phyloP scores from a whole-genome alignment of 2,113 vertebrate species.

The Bujurquina vittata region DNA sequence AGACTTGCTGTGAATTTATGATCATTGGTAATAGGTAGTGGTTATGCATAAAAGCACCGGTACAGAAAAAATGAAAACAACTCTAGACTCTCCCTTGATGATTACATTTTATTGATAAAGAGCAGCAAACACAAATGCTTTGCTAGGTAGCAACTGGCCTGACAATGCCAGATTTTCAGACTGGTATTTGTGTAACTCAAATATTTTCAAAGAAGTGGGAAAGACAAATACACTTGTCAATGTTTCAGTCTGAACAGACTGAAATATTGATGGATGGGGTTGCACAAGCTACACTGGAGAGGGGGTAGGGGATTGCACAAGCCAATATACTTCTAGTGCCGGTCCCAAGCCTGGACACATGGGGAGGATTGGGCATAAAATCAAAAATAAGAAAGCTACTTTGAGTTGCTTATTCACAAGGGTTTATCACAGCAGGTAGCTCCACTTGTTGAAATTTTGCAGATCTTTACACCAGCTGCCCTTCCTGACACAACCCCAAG shows the following conservation, averaged over 20 bases:
- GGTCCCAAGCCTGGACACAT: background rate
- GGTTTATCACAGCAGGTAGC: background rate
- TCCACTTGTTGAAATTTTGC: background rate
- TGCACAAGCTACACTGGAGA: too few species aligned
- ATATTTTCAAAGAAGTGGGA: too few species aligned
- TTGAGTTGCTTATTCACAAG: background rate
- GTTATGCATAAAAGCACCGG: slow-evolving; percentile 32
- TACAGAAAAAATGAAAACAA: slow-evolving; percentile 34
- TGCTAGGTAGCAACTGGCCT: slow-evolving; percentile 60
- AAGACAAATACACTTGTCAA: background rate
- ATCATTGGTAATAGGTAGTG: background rate
- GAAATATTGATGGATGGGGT: too few species aligned
- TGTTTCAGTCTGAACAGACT: background rate
- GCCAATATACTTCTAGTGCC: background rate
- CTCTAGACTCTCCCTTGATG: slow-evolving; percentile 52
- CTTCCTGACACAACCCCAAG: background rate
- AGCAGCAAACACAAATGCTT: slow-evolving; percentile 74
- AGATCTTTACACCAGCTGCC: background rate
- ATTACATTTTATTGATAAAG: slow-evolving; percentile 77
- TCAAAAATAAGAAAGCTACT: background rate
- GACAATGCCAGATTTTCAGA: slow-evolving; percentile 42
- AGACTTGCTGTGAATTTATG: background rate
- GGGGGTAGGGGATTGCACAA: background rate
- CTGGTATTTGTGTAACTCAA: background rate
- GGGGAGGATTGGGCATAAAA: background rate